phyloP scores from a whole-genome alignment of 2,113 vertebrate species.

The Eupsittula cactorum region DNA sequence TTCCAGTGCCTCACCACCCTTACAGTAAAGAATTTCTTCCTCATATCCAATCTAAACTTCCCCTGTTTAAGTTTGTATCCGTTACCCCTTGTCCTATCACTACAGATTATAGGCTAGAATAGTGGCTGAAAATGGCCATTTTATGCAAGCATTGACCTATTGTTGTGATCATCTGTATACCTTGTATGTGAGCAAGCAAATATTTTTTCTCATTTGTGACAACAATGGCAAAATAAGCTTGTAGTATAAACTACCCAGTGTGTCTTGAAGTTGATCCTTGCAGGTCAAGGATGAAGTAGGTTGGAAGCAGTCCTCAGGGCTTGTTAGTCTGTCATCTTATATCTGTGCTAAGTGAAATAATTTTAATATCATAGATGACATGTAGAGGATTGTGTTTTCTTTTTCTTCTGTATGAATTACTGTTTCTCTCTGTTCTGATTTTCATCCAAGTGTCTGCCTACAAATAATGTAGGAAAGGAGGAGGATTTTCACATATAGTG shows the following conservation, averaged over 20 bases:
- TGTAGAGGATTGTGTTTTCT: neutral
- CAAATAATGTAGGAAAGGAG: neutral
- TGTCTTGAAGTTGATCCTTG: slow-evolving; percentile 5
- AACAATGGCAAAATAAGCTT: neutral
- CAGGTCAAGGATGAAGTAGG: slow-evolving; percentile 19
- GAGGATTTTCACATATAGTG: neutral
- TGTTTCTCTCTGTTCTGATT: neutral
- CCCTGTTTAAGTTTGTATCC: too few relatives aligned
- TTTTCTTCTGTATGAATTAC: neutral
- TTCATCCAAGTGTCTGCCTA: neutral
- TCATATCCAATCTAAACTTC: too few relatives aligned
- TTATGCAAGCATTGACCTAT: neutral
- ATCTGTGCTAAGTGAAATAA: neutral
- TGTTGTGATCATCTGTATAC: neutral
- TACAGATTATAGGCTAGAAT: neutral
- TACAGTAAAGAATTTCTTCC: too few relatives aligned
- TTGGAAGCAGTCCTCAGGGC: slow-evolving; percentile 29
- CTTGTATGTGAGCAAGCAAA: neutral
- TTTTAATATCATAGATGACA: neutral
- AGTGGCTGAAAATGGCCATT: neutral
- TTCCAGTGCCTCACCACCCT: too few relatives aligned
- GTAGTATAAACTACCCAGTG: neutral
- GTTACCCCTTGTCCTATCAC: too few relatives aligned
- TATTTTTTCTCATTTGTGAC: neutral
- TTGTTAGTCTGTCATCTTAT: neutral